A percentile compares a stretch with the other conserved stretches of the same genome.
These are phyloP conservation scores for Anoplolepis gracilipes DNA, from an alignment of 1,140 invertebrate genomes.

Conservation along the genomic window DNA sequence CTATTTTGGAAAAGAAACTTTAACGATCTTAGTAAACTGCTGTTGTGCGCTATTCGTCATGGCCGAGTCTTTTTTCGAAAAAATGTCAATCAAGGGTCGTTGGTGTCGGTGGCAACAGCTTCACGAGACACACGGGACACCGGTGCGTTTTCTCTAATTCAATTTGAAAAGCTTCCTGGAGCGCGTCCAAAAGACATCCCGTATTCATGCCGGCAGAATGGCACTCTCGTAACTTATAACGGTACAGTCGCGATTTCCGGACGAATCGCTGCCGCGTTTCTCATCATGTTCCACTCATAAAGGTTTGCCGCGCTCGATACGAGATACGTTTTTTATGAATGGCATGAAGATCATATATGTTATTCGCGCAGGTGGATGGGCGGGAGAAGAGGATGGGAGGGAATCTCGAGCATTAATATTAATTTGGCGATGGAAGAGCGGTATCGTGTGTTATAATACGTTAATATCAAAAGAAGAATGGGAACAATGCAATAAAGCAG, in stretches of 20 bases:
- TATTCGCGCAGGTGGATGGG: conserved; percentile 19
- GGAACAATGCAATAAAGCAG: conserved; percentile 35
- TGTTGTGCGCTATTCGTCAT: neutral
- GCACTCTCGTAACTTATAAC: conserved; percentile 67
- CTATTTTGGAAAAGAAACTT: conserved; percentile 8
- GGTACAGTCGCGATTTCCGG: conserved; percentile 63
- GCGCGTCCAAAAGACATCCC: conserved; percentile 73
- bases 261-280: conserved; percentile 5
- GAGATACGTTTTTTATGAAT: conserved; percentile 47
- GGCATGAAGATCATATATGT: conserved; percentile 4
- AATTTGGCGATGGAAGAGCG: conserved; percentile 39
- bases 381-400: neutral
- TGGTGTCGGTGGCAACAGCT: conserved; percentile 20
- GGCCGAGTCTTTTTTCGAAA: neutral
- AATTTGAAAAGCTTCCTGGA: conserved; percentile 72
- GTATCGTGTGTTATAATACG: conserved; percentile 38
- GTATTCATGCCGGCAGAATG: conserved; percentile 57
- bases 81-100: conserved; percentile 19
- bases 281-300: conserved; percentile 42
- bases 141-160: conserved; percentile 65
- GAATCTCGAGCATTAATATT: conserved; percentile 47
- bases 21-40: neutral
- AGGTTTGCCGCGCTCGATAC: conserved; percentile 32
- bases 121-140: neutral
- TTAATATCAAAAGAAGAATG: conserved; percentile 24